Evolutionary conservation across 1,140 invertebrate species (phyloP).

Genomic region (Drosophila fuyamai): DNA sequence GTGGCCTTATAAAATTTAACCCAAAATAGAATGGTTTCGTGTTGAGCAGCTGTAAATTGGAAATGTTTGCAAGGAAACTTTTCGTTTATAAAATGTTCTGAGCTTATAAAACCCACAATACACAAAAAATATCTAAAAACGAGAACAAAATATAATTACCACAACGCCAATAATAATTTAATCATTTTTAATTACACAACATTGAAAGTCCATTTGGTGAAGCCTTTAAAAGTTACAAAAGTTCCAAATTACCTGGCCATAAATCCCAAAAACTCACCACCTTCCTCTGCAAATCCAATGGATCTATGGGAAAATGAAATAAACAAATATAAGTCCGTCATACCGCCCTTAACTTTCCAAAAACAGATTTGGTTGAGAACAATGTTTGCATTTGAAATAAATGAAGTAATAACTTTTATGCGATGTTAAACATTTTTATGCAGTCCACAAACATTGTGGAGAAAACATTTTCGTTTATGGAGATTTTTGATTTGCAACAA

Average conservation of each 20-base stretch:
- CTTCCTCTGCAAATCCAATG: not conserved
- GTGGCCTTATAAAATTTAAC: constrained; percentile 2
- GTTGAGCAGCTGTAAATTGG: not conserved
- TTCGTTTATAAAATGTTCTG: too few relatives aligned
- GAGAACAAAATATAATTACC: not conserved
- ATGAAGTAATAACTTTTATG: constrained; percentile 82
- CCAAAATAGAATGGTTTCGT: not conserved
- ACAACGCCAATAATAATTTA: not conserved
- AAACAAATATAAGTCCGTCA: constrained; percentile 34
- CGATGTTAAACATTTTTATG: constrained; percentile 72
- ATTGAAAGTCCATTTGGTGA: constrained; percentile 18
- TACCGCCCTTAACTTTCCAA: constrained; percentile 3
- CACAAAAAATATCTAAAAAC: too few relatives aligned
- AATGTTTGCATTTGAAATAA: constrained; percentile 81
- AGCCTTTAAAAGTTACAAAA: constrained; percentile 13
- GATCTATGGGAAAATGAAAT: constrained; percentile 30
- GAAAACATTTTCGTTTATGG: constrained; percentile 75
- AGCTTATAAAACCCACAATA: not conserved
- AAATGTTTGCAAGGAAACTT: too few relatives aligned
- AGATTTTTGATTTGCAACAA: constrained; percentile 82
- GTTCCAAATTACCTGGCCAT: not conserved
- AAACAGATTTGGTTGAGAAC: constrained; percentile 56
- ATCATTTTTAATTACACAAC: not conserved
- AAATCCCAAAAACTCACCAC: not conserved
- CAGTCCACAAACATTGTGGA: constrained; percentile 52